Percentiles rank a stretch among this genome's conserved stretches.
These are phyloP conservation scores for Phainopepla nitens DNA, from an alignment of 2,113 vertebrate genomes.

Conservation along the genomic window DNA sequence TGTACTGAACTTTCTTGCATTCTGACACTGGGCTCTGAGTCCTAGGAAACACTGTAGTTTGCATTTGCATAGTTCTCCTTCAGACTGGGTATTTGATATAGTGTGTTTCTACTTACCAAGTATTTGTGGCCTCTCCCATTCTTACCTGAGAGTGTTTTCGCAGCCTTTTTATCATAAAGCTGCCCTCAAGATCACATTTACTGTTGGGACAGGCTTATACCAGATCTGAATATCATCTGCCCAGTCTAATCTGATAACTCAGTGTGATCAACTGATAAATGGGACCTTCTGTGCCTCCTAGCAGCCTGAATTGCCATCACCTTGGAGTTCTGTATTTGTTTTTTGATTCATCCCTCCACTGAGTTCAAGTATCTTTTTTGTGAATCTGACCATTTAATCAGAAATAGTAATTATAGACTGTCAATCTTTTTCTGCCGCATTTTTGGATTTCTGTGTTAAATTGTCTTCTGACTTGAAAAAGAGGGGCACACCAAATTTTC, in stretches of 20 bases:
- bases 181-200: neutral
- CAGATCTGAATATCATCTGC: neutral
- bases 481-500: neutral
- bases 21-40: neutral
- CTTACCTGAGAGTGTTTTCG: neutral
- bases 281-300: neutral
- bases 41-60: neutral
- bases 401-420: neutral
- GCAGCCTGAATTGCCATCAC: neutral
- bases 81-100: neutral
- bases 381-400: neutral
- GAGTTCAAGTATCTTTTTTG: neutral
- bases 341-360: neutral
- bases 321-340: neutral
- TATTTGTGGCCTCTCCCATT: neutral
- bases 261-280: neutral
- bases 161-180: neutral
- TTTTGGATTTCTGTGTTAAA: neutral
- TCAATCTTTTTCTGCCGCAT: neutral
- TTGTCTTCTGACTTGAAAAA: neutral
- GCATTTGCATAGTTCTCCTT: neutral
- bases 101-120: neutral
- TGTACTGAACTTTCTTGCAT: neutral
- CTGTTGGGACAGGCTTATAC: neutral
- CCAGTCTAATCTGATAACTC: neutral